Evolutionary conservation across 1,140 invertebrate genomes (phyloP).

Genomic region (Caenorhabditis latens): DNA sequence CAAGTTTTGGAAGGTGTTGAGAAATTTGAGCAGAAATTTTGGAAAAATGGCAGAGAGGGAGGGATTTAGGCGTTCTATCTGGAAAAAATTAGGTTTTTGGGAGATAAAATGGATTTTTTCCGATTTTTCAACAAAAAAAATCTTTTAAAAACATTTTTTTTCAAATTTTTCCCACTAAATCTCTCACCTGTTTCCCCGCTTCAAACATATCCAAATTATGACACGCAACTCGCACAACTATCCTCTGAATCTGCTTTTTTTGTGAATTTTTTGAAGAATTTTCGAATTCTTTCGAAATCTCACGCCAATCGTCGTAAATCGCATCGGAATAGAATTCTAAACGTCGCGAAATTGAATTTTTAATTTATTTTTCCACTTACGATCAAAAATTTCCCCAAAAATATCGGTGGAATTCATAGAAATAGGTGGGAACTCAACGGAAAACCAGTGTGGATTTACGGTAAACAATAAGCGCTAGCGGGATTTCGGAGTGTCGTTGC

Average conservation of each 20-base stretch:
- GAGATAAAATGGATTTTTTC: neutral
- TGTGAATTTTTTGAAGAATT: neutral
- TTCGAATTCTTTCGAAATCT: neutral
- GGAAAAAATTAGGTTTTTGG: neutral
- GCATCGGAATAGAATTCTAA: constrained; percentile 1
- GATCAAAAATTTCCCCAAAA: constrained; percentile 2
- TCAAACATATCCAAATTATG: neutral
- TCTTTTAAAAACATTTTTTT: neutral
- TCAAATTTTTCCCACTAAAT: neutral
- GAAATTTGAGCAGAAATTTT: constrained; percentile 1
- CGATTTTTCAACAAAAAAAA: too few relatives aligned
- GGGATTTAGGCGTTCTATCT: neutral
- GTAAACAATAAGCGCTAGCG: neutral
- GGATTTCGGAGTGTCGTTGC: constrained; percentile 37
- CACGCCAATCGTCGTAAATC: neutral
- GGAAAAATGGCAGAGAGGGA: neutral
- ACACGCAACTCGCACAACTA: neutral
- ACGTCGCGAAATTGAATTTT: neutral
- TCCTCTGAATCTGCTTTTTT: neutral
- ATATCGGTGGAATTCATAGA: neutral
- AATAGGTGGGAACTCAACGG: neutral
- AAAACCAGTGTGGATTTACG: neutral
- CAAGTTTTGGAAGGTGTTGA: neutral
- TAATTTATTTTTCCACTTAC: neutral
- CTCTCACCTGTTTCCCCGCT: neutral